A percentile compares a stretch with the other conserved stretches of the same genome.
These are phyloP conservation scores for Eubasilissa regina DNA, from an alignment of 1,140 invertebrate species.

Conservation along the genomic window DNA sequence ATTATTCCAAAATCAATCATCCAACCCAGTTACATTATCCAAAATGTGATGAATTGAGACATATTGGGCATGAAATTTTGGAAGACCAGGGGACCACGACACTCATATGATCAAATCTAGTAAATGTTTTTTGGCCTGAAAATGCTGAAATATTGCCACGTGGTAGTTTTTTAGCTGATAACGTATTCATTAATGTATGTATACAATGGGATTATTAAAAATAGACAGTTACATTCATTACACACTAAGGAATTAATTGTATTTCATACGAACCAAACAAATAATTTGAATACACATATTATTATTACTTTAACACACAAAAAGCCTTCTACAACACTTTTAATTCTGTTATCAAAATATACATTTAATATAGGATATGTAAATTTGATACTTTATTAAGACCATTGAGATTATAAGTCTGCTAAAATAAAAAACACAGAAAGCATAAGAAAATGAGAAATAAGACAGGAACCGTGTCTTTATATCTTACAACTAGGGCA, in stretches of 20 bases:
- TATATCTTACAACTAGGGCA: slow-evolving; percentile 13
- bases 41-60: background rate
- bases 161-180: no score
- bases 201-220: no score
- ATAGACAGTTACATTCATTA: no score
- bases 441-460: background rate
- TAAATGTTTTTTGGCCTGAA: background rate
- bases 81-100: no score
- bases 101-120: no score
- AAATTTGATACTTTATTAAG: slow-evolving; percentile 18
- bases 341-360: slow-evolving; percentile 34
- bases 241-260: no score
- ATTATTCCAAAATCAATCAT: background rate
- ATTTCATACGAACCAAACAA: no score
- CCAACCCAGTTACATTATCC: background rate
- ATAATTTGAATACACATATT: no score
- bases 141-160: background rate
- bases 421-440: background rate
- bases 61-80: background rate
- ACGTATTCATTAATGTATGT: no score
- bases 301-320: background rate
- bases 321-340: slow-evolving; percentile 16
- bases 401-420: slow-evolving; percentile 1
- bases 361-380: slow-evolving; percentile 39
- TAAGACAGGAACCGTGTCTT: background rate